Evolutionary conservation across 2,888 invertebrate genomes (phyloP).

Genomic region (Malacosoma neustria): DNA sequence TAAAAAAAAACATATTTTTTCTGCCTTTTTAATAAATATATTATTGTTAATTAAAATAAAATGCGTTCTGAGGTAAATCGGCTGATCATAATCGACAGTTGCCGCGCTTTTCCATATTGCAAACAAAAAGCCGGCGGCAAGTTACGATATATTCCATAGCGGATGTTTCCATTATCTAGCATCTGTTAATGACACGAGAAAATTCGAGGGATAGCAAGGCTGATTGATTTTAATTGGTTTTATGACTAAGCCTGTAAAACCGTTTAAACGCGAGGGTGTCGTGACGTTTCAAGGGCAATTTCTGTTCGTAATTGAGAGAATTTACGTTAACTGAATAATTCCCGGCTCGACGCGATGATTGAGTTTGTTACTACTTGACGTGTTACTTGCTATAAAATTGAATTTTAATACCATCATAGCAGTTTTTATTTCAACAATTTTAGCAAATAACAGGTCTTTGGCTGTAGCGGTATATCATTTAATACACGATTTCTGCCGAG

Average conservation of each 20-base stretch:
- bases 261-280: slow-evolving; percentile 26
- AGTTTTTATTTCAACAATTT: slow-evolving; percentile 26
- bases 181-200: slow-evolving; percentile 28
- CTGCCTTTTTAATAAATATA: too few species aligned
- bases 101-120: not conserved
- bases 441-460: slow-evolving; percentile 36
- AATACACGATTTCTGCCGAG: slow-evolving; percentile 36
- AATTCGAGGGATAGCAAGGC: slow-evolving; percentile 26
- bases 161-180: slow-evolving; percentile 38
- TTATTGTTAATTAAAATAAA: too few species aligned
- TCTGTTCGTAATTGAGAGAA: slow-evolving; percentile 16
- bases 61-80: too few species aligned
- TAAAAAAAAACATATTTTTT: too few species aligned
- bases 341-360: slow-evolving; percentile 12
- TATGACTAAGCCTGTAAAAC: slow-evolving; percentile 38
- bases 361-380: slow-evolving; percentile 7
- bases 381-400: slow-evolving; percentile 6
- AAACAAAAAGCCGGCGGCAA: slow-evolving; percentile 3
- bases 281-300: slow-evolving; percentile 16
- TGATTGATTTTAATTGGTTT: slow-evolving; percentile 53
- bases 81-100: too few species aligned
- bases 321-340: slow-evolving; percentile 18
- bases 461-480: slow-evolving; percentile 37
- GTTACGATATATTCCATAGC: slow-evolving; percentile 14
- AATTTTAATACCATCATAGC: slow-evolving; percentile 10